Evolutionary conservation across 2,888 invertebrate species (phyloP).

Genomic region (Magallana nippona): DNA sequence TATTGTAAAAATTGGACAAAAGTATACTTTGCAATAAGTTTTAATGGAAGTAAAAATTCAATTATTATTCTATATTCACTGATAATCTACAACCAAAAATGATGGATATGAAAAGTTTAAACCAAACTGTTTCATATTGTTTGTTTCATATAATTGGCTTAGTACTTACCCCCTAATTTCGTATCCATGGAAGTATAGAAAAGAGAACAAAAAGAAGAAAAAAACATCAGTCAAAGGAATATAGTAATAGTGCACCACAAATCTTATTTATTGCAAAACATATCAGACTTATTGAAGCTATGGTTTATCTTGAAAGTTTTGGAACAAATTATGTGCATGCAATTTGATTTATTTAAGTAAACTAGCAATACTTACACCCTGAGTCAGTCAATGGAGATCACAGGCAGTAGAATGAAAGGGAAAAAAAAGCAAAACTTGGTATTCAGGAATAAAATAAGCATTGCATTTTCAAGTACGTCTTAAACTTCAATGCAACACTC

Average conservation of each 20-base stretch:
- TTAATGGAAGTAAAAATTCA: no score
- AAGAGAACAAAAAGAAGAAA: background rate
- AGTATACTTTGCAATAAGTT: no score
- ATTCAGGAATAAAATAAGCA: background rate
- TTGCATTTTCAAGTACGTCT: background rate
- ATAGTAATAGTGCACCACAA: background rate
- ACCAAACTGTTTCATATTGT: background rate
- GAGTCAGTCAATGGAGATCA: background rate
- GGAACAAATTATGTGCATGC: background rate
- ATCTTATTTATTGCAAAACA: background rate
- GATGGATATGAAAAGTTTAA: no score
- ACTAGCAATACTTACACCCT: slow-evolving; percentile 5
- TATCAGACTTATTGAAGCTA: no score
- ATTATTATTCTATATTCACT: no score
- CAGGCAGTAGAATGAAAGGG: background rate
- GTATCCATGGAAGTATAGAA: background rate
- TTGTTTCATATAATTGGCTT: background rate
- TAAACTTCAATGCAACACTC: no score
- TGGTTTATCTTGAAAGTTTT: no score
- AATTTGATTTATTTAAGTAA: background rate
- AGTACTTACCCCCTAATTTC: slow-evolving; percentile 34
- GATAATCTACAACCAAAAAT: no score
- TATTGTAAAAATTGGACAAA: no score
- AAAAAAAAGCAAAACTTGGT: background rate
- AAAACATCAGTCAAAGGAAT: background rate